Percentiles rank a stretch among this genome's conserved stretches.
Evolutionary conservation across 2,888 invertebrate species (phyloP).

Genomic region (Tinea pellionella): DNA sequence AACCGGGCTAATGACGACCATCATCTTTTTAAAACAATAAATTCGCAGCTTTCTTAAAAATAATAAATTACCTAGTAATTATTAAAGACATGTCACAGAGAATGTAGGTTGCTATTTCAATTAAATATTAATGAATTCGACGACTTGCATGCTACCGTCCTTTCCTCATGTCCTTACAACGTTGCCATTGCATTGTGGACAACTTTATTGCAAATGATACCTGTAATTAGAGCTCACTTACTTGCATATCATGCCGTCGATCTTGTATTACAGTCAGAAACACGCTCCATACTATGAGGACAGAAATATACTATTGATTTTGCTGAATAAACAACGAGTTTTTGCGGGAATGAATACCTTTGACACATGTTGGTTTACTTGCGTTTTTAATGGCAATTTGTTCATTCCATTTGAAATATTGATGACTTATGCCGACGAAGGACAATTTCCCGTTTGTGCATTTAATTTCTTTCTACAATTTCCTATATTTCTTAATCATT

Average conservation of each 20-base stretch:
- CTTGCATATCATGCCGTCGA: constrained; percentile 42
- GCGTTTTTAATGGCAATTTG: constrained; percentile 25
- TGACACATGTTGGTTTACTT: constrained; percentile 27
- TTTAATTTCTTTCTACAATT: background rate
- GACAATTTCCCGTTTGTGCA: background rate
- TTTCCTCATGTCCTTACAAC: constrained; percentile 22
- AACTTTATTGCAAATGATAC: constrained; percentile 62
- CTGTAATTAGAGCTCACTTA: constrained; percentile 48
- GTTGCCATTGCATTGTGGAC: constrained; percentile 29
- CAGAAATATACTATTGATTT: constrained; percentile 59
- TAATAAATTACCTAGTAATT: background rate
- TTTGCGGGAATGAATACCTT: constrained; percentile 18
- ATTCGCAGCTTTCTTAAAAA: too few species aligned
- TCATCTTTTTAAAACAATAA: too few species aligned
- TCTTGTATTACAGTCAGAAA: constrained; percentile 39
- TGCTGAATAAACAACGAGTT: constrained; percentile 37
- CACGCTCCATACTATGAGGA: constrained; percentile 25
- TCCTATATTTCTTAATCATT: too few species aligned
- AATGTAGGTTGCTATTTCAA: background rate
- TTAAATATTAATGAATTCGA: background rate
- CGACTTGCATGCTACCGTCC: background rate
- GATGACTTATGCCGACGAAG: background rate
- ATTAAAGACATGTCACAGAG: background rate
- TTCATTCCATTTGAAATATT: background rate
- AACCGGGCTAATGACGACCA: too few species aligned